These are phyloP conservation scores for Temnothorax rugatulus DNA, from an alignment of 2,888 invertebrate genomes.

Conservation along the genomic window DNA sequence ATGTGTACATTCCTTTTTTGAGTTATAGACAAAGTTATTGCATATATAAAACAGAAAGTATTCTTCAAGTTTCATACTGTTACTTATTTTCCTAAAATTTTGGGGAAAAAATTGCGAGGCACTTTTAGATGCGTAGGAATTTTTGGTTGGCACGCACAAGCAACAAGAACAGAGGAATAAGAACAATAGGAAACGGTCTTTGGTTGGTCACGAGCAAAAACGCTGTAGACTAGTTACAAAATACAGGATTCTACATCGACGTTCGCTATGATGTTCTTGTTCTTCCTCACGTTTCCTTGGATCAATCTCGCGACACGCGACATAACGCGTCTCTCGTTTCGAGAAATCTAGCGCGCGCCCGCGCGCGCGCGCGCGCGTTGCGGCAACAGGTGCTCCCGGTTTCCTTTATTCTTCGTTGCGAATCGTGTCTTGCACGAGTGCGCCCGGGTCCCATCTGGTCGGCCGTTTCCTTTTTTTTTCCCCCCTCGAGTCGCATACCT, in stretches of 20 bases:
- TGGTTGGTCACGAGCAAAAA: background rate
- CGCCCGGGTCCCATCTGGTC: constrained; percentile 73
- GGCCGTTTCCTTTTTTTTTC: constrained; percentile 69
- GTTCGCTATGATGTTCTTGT: background rate
- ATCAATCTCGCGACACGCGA: background rate
- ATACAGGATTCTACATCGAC: background rate
- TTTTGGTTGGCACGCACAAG: too few species aligned
- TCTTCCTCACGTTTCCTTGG: background rate
- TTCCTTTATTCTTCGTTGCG: constrained; percentile 73
- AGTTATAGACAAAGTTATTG: too few species aligned
- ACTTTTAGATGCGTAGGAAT: too few species aligned
- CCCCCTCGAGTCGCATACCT: constrained; percentile 70
- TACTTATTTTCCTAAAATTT: too few species aligned
- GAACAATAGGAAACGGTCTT: too few species aligned
- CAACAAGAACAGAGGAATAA: too few species aligned
- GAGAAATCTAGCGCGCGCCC: constrained; percentile 52
- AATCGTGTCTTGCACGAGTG: constrained; percentile 70
- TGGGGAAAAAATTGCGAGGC: too few species aligned
- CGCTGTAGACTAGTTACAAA: too few species aligned
- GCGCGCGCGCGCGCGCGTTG: constrained; percentile 35
- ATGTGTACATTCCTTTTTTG: too few species aligned
- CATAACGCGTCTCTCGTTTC: constrained; percentile 34
- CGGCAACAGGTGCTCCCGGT: constrained; percentile 70
- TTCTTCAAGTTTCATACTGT: too few species aligned
- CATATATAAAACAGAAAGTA: too few species aligned